Base-by-base conservation (phyloP, 2,113 vertebrate species). In the Oncorhynchus masou region DNA sequence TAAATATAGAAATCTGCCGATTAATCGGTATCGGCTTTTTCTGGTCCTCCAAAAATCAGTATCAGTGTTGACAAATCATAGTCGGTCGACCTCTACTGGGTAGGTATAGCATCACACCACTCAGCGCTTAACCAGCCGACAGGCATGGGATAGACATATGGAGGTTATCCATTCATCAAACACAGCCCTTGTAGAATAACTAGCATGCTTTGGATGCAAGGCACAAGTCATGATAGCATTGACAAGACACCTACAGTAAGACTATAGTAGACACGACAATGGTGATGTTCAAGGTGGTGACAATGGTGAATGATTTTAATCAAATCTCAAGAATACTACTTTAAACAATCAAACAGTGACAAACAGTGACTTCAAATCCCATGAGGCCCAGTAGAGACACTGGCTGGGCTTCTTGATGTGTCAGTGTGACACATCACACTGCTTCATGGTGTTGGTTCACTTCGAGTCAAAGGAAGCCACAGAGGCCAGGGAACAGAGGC, bases 31-130 rank as follows among this genome's bases (percentile, higher is more conserved):
- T 34, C 6, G 34, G 6, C 34, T 8, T 34, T 34, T 34, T 34
- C 7, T 34, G 34, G 34, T 34, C 34, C 34, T 34, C 6, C 34
- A 34, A 34, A 8, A 34, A 34, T 8, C 34, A 2, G 6, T 34
- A 34, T 34, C 6, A 0, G 34, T 34, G 34, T 34, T 34, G 34
- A 34, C 1, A 34, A 34, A 34, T 34, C 34, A 7, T 34, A 34
- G 6, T 8, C 5, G 34, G 31, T 34, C 34, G 34, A 34, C 34
- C 34, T 34, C 34, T 34, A 7, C 34, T 34, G 34, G 84, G 90
- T 90, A 88, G 90, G 84, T 76, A 74, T 80, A 78, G 6, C 75
- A 74, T 84, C 34, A 34, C 6, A 34, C 34, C 34, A 34, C 34
- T 1, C 54, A 57, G 13, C 3, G 5, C 4, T 57, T 15, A 57